Evolutionary conservation across 2,113 vertebrate species (phyloP), one percentile per base, ranked within the genome.

Genomic region (Rhinopithecus roxellana): DNA sequence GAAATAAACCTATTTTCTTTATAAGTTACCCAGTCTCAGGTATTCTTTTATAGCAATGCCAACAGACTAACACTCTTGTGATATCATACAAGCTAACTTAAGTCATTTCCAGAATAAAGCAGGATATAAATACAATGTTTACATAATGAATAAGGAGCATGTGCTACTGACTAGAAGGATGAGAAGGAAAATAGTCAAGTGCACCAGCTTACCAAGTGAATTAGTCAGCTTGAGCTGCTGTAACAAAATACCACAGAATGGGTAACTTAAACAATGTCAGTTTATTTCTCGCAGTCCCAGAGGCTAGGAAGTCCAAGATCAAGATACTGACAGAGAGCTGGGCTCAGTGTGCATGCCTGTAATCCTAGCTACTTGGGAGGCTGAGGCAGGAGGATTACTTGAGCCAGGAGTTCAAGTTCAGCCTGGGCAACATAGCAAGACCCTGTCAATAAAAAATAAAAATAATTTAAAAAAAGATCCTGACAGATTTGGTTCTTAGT

Each of bases 81-180:
- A 84, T 81, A 86, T 70, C 83, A 87, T 18, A 64, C 27, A 93
- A 92, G 59, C 55, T 64, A 79, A 95, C 27, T 61, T 85, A 92
- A 83, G 89, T 93, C 35, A 74, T 91, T 95, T 96, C 48, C 81
- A 96, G 38, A 92, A 78, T n/a, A 77, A 88, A 35, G 14, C 38
- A 89, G 17, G 27, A 78, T 64, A 74, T 75, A 96, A 89, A 81
- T 50, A 48, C 14, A 40, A 27, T 18, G 79, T 88, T 89, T 77
- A 61, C 40, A 59, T 72, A 92, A 92, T 78, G 61, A 81, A 89
- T 84, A 61, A 89, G 35, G 16, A 93, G 8, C 40, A 35, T 67
- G 55, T 80, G 23, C 48, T 77, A 13, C 25, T 74, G n/a, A 85
- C 13, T 75, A 2, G 38, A 97, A 93, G 9, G 5, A 43, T n/a